phyloP scores from a whole-genome alignment of 2,113 vertebrate genomes.

The Capra hircus region DNA sequence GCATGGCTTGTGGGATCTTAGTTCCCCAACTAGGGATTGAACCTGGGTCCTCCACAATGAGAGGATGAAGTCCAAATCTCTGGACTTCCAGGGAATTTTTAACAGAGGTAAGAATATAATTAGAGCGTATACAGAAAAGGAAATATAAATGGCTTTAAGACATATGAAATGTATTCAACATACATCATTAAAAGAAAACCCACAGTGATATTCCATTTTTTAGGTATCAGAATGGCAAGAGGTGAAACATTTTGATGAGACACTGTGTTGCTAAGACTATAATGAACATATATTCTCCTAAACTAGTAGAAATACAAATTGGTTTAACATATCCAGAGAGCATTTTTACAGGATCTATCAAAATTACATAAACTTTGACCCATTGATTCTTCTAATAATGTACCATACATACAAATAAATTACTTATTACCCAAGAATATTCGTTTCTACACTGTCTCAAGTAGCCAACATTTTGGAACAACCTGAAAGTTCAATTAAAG shows the following conservation, averaged over 20 bases:
- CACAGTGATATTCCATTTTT: neutral
- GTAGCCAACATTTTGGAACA: neutral
- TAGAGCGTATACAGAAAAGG: neutral
- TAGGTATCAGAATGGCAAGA: neutral
- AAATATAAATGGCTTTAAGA: neutral
- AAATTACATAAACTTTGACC: neutral
- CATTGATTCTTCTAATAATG: neutral
- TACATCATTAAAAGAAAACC: neutral
- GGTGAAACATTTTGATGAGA: neutral
- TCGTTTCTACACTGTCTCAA: neutral
- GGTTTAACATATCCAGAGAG: neutral
- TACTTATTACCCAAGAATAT: neutral
- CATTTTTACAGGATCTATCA: neutral
- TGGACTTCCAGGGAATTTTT: neutral
- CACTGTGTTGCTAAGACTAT: neutral
- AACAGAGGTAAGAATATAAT: neutral
- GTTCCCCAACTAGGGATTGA: neutral
- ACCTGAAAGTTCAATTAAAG: neutral
- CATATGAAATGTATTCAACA: neutral
- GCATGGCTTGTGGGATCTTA: neutral
- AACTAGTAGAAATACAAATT: neutral
- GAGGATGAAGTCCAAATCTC: neutral
- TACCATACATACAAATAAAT: neutral
- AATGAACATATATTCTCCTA: neutral
- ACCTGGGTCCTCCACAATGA: neutral